These are phyloP conservation scores for Myiozetetes cayanensis DNA, from an alignment of 2,113 vertebrate species.

Conservation along the genomic window DNA sequence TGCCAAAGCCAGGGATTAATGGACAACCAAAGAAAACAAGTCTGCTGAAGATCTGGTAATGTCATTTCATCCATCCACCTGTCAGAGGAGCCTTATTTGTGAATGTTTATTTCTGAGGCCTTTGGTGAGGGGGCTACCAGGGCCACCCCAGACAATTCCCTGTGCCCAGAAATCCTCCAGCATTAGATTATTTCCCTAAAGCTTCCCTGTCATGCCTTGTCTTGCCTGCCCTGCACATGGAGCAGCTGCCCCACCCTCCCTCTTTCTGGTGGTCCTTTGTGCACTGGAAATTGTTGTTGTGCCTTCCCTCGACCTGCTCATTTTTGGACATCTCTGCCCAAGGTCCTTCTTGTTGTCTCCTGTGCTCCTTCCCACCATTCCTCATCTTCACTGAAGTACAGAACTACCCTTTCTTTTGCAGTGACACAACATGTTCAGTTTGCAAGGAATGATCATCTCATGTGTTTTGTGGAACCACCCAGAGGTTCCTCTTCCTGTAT, in stretches of 20 bases:
- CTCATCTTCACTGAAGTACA: not conserved
- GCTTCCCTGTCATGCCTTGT: rapidly evolving
- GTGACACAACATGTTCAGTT: not conserved
- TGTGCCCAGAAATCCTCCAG: not conserved
- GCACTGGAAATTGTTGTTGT: not conserved
- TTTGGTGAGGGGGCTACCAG: not conserved
- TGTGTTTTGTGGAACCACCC: not conserved
- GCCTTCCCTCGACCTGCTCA: not conserved
- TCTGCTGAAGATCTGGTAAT: not conserved
- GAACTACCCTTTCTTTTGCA: not conserved
- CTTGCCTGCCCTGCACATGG: not conserved
- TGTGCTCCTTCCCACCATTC: not conserved
- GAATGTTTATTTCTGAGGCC: not conserved
- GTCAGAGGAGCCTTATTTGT: not conserved
- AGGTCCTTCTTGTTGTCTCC: not conserved
- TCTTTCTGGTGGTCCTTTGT: not conserved
- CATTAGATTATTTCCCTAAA: not conserved
- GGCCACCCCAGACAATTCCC: not conserved
- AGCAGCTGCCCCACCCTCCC: not conserved
- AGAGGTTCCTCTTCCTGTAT: not conserved
- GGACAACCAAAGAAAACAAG: not conserved
- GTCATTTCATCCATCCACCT: not conserved
- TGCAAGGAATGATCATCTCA: not conserved
- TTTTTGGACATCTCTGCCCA: not conserved
- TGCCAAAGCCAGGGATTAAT: not conserved